phyloP scores from a whole-genome alignment of 2,113 vertebrate genomes.

The Tapirus terrestris region DNA sequence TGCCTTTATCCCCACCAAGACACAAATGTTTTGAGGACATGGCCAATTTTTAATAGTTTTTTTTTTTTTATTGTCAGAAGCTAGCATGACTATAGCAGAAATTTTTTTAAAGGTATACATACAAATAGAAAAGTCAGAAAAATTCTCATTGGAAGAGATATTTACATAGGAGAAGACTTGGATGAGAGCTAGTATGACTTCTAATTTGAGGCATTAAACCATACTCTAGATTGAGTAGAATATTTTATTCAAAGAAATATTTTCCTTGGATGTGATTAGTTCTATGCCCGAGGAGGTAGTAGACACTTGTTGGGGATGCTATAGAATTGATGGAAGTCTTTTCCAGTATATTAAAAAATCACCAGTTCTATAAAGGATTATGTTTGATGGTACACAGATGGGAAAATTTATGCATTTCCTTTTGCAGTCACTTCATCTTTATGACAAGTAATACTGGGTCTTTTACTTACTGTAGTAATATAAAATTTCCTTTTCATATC shows the following conservation, averaged over 20 bases:
- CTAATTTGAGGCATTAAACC: not conserved
- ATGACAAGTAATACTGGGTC: not conserved
- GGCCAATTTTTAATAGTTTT: not conserved
- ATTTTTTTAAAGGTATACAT: not conserved
- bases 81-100: not conserved
- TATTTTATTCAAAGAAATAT: conserved; percentile 4
- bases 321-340: not conserved
- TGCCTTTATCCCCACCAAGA: not conserved
- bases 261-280: not conserved
- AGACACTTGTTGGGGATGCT: not conserved
- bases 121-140: not conserved
- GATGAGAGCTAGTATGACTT: not conserved
- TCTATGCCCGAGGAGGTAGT: not conserved
- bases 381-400: not conserved
- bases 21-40: not conserved
- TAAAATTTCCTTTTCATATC: not conserved
- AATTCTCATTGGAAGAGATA: not conserved
- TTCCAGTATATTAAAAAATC: conserved; percentile 2
- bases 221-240: not conserved
- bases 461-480: conserved; percentile 5
- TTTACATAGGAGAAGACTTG: not conserved
- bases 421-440: conserved; percentile 34
- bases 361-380: not conserved
- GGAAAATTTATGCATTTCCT: not conserved
- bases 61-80: not conserved